Evolutionary conservation across 2,797 vertebrate genomes (phyloP).

Genomic region (Varecia variegata): DNA sequence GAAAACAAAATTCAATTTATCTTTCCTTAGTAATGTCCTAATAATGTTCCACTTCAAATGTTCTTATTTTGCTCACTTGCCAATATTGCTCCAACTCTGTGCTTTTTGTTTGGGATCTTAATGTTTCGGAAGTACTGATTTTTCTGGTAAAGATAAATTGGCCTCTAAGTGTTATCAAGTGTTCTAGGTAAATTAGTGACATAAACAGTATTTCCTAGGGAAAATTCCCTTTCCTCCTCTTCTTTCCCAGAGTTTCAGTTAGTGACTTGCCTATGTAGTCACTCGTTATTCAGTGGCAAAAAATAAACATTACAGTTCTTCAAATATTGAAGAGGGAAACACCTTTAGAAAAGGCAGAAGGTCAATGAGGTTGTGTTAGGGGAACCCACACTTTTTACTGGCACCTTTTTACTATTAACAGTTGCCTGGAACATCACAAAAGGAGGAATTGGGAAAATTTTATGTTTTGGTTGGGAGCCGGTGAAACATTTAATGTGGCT

Average conservation of each 20-base stretch:
- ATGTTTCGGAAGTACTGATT: neutral
- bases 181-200: neutral
- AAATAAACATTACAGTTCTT: neutral
- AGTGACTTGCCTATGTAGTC: neutral
- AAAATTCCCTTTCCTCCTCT: neutral
- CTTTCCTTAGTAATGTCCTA: neutral
- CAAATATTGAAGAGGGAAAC: neutral
- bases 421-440: neutral
- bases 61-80: neutral
- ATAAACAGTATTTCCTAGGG: neutral
- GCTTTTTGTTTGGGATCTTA: neutral
- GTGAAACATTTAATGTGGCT: neutral
- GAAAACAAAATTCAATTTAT: neutral
- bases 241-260: neutral
- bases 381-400: neutral
- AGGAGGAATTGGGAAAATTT: constrained; percentile 23
- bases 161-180: neutral
- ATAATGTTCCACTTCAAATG: neutral
- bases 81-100: neutral
- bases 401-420: neutral
- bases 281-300: neutral
- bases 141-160: neutral
- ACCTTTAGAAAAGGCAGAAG: constrained; percentile 34
- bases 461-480: neutral
- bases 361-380: neutral